Percentiles rank a stretch among this genome's conserved stretches.
These are phyloP conservation scores for Lochmaea crataegi DNA, from an alignment of 2,888 invertebrate genomes.

Conservation along the genomic window DNA sequence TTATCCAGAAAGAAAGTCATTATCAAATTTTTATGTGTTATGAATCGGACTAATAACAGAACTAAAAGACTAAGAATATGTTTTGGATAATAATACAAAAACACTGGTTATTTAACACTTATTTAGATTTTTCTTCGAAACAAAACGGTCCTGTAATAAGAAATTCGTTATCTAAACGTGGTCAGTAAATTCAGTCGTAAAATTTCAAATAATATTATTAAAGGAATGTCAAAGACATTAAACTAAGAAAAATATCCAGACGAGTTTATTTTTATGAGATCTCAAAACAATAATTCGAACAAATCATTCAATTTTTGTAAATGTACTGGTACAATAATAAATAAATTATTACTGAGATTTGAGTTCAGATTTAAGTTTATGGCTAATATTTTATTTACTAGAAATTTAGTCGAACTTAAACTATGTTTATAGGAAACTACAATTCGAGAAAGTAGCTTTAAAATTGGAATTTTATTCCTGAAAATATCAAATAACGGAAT, in stretches of 20 bases:
- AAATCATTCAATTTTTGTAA: conserved; percentile 7
- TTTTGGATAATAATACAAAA: too few relatives aligned
- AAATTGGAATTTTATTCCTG: neutral
- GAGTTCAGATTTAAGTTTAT: neutral
- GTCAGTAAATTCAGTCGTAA: conserved; percentile 21
- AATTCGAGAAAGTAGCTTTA: neutral
- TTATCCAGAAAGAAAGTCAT: too few relatives aligned
- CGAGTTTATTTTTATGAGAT: conserved; percentile 13
- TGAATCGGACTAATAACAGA: too few relatives aligned
- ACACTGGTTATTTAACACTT: too few relatives aligned
- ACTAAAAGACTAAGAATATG: too few relatives aligned
- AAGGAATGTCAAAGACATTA: conserved; percentile 5
- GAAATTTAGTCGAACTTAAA: neutral
- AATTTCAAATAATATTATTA: conserved; percentile 26
- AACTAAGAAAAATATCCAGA: conserved; percentile 43
- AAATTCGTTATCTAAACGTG: conserved; percentile 20
- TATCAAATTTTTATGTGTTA: too few relatives aligned
- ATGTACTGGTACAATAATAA: neutral
- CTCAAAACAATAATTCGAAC: neutral
- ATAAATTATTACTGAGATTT: conserved; percentile 3
- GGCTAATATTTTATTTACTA: conserved; percentile 1
- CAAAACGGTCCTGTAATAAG: conserved; percentile 10
- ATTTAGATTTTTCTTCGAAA: neutral
- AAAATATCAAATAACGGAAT: neutral
- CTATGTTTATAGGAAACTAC: neutral